Evolutionary conservation across 2,888 invertebrate genomes (phyloP).

Genomic region (Drosophila limbata): DNA sequence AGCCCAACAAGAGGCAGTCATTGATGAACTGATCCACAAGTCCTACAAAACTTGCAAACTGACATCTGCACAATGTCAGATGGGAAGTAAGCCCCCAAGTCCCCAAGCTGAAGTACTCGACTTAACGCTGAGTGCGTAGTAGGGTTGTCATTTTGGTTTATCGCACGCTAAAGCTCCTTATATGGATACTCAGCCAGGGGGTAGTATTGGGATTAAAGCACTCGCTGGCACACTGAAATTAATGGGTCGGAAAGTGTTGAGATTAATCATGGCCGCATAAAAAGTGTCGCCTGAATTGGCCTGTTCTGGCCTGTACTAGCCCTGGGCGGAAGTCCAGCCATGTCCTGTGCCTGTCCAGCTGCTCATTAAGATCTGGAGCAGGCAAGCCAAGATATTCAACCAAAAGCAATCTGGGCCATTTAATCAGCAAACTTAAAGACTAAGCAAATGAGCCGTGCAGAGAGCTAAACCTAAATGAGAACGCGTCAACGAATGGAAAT

Average conservation of each 20-base stretch:
- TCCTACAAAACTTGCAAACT: neutral
- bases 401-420: constrained; percentile 62
- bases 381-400: constrained; percentile 41
- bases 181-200: neutral
- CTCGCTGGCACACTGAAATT: constrained; percentile 60
- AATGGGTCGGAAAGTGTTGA: constrained; percentile 82
- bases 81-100: neutral
- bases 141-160: constrained; percentile 39
- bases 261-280: constrained; percentile 75
- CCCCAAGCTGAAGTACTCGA: constrained; percentile 11
- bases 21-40: constrained; percentile 38
- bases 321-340: constrained; percentile 30
- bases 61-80: constrained; percentile 42
- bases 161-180: constrained; percentile 14
- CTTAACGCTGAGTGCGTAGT: constrained; percentile 29
- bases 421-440: constrained; percentile 71
- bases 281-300: constrained; percentile 44
- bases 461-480: constrained; percentile 37
- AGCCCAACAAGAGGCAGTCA: constrained; percentile 23
- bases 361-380: constrained; percentile 72
- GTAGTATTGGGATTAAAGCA: constrained; percentile 22
- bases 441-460: constrained; percentile 56
- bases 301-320: constrained; percentile 22
- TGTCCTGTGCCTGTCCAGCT: constrained; percentile 34
- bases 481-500: constrained; percentile 17